A percentile compares a stretch with the other conserved stretches of the same genome.
phyloP scores from a whole-genome alignment of 2,113 vertebrate species.

The Pleuronectes platessa region DNA sequence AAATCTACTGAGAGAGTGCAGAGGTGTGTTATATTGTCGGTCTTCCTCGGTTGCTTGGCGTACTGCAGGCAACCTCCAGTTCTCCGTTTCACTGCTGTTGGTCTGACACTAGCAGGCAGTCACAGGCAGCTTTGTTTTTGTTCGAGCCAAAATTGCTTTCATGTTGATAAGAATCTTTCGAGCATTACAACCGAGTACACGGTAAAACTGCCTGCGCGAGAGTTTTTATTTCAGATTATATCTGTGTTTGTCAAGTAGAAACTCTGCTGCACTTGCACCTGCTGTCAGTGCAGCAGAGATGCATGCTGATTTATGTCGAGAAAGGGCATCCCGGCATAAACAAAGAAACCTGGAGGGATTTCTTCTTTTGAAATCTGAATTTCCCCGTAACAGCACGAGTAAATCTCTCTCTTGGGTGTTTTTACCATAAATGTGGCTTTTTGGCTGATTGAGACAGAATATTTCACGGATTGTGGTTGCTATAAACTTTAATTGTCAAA shows the following conservation, averaged over 20 bases:
- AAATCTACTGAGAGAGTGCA: not conserved
- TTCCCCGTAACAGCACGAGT: not conserved
- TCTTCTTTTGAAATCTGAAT: slow-evolving; percentile 29
- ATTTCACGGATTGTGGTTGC: slow-evolving; percentile 8
- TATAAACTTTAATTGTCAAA: slow-evolving; percentile 19
- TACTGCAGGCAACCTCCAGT: slow-evolving; percentile 11
- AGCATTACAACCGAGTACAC: slow-evolving; percentile 44
- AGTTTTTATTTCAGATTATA: slow-evolving; percentile 61
- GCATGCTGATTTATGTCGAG: slow-evolving; percentile 49
- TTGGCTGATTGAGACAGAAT: slow-evolving; percentile 7
- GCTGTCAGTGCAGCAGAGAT: slow-evolving; percentile 39
- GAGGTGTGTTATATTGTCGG: slow-evolving; percentile 3
- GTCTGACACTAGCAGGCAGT: slow-evolving; percentile 23
- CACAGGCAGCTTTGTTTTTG: slow-evolving; percentile 24
- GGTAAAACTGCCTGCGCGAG: slow-evolving; percentile 28
- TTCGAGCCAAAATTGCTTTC: slow-evolving; percentile 50
- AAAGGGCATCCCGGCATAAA: slow-evolving; percentile 38
- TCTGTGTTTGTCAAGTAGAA: slow-evolving; percentile 59
- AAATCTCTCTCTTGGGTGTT: slow-evolving; percentile 9
- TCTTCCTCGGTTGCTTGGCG: not conserved
- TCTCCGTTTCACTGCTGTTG: slow-evolving; percentile 21
- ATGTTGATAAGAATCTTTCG: slow-evolving; percentile 54
- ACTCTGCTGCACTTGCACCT: slow-evolving; percentile 32
- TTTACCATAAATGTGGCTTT: not conserved
- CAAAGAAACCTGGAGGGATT: slow-evolving; percentile 45